A percentile compares a stretch with the other conserved stretches of the same genome.
These are phyloP conservation scores for Typhlomys cinereus DNA, from an alignment of 2,113 vertebrate genomes.

Conservation along the genomic window DNA sequence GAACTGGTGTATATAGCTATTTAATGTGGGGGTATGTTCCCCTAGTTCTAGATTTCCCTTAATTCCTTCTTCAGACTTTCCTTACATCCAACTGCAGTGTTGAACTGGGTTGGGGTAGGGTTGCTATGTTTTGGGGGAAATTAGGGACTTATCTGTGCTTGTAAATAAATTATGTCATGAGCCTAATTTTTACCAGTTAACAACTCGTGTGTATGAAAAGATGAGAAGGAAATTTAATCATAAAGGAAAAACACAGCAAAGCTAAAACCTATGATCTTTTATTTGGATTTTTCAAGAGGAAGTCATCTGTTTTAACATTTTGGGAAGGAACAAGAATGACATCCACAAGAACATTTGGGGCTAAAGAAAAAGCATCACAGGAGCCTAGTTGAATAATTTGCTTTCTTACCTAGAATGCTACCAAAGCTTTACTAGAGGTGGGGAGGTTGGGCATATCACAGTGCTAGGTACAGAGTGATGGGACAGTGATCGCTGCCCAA, in stretches of 20 bases:
- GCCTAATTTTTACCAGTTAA: conserved; percentile 55
- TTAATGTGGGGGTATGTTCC: conserved; percentile 76
- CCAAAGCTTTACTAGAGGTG: neutral
- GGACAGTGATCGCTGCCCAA: conserved; percentile 95
- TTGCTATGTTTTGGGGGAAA: conserved; percentile 54
- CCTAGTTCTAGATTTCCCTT: conserved; percentile 50
- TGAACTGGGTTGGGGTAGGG: conserved; percentile 64
- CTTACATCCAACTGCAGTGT: conserved; percentile 38
- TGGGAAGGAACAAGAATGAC: neutral
- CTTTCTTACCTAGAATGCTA: conserved; percentile 9
- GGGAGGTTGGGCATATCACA: conserved; percentile 76
- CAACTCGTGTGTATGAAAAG: conserved; percentile 49
- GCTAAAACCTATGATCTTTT: conserved; percentile 69
- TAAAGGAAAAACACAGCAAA: conserved; percentile 69
- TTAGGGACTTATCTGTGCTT: conserved; percentile 74
- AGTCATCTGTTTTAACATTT: conserved; percentile 32
- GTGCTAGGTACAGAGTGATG: conserved; percentile 89
- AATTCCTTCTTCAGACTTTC: conserved; percentile 51
- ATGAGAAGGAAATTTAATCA: neutral
- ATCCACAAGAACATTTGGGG: neutral
- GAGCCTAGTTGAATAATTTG: neutral
- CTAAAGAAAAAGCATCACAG: conserved; percentile 19
- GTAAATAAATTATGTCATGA: conserved; percentile 81
- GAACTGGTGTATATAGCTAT: conserved; percentile 77
- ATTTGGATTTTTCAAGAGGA: conserved; percentile 62